Conservation (phyloP, 2,113 vertebrate genomes). For the Calyptomena viridis region DNA sequence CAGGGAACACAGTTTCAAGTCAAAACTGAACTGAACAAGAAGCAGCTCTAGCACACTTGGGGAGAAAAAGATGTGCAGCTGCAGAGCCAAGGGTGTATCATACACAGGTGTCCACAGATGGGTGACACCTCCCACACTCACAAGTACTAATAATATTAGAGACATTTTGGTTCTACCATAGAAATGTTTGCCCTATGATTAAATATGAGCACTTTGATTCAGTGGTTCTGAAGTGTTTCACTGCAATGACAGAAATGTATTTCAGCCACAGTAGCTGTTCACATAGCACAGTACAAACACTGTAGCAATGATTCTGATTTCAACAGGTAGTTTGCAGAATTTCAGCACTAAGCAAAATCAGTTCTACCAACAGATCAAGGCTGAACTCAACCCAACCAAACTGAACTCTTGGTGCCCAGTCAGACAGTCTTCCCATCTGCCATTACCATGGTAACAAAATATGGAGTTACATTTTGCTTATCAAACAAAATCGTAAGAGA, state of each 20-base stretch:
- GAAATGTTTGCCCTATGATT: background rate
- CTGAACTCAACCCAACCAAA: background rate
- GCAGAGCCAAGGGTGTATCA: background rate
- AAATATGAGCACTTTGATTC: background rate
- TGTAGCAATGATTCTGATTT: background rate
- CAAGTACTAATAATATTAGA: background rate
- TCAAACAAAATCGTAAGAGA: background rate
- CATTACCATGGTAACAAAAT: background rate
- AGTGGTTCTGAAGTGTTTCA: background rate
- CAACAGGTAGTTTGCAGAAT: background rate
- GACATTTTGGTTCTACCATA: background rate
- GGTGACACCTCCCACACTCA: background rate
- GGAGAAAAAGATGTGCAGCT: background rate
- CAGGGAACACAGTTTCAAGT: background rate
- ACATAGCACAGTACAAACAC: background rate
- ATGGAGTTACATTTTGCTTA: background rate
- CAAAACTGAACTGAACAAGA: background rate
- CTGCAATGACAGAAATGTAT: background rate
- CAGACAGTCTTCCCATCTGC: background rate
- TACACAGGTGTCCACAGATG: background rate
- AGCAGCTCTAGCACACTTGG: background rate
- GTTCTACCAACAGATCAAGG: background rate
- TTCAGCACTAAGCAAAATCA: background rate
- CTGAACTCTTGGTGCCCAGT: background rate
- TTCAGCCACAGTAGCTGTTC: background rate